Evolutionary conservation across 1,140 invertebrate species (phyloP).

Genomic region (Globodera rostochiensis): DNA sequence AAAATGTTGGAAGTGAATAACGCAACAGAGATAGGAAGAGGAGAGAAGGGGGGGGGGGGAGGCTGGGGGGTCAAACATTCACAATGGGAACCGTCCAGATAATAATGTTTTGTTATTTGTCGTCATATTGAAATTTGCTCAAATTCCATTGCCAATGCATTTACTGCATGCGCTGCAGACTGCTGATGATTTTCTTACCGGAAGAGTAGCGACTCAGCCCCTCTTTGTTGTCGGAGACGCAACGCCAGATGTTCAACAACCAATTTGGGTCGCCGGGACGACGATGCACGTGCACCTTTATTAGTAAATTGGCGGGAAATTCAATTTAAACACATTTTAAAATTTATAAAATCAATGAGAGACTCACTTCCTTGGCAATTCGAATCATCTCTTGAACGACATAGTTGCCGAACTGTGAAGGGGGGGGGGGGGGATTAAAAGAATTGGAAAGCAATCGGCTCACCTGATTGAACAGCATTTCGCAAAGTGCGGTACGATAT

Average conservation of each 20-base stretch:
- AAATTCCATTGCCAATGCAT: no score
- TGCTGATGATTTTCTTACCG: slow-evolving; percentile 37
- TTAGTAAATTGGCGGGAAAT: not conserved
- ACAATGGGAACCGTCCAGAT: no score
- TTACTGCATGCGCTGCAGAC: not conserved
- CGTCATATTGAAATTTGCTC: no score
- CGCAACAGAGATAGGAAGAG: no score
- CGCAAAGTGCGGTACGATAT: slow-evolving; percentile 46
- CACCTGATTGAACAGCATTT: slow-evolving; percentile 51
- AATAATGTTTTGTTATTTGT: no score
- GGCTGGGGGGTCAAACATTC: no score
- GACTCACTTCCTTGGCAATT: slow-evolving; percentile 34
- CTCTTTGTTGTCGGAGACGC: slow-evolving; percentile 5
- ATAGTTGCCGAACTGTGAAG: slow-evolving; percentile 53
- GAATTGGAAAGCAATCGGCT: not conserved
- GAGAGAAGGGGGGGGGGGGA: no score
- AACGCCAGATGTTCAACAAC: not conserved
- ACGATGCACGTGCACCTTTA: not conserved
- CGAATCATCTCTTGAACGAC: slow-evolving; percentile 51
- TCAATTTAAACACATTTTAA: not conserved
- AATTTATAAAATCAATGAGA: not conserved
- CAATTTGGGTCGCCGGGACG: slow-evolving; percentile 25
- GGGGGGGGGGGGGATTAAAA: not conserved
- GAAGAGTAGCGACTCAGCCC: slow-evolving; percentile 29
- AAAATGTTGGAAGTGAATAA: no score